Evolutionary conservation across 2,797 vertebrate genomes (phyloP), one percentile per base, ranked within the genome.

Genomic region (Bothrops alternatus): DNA sequence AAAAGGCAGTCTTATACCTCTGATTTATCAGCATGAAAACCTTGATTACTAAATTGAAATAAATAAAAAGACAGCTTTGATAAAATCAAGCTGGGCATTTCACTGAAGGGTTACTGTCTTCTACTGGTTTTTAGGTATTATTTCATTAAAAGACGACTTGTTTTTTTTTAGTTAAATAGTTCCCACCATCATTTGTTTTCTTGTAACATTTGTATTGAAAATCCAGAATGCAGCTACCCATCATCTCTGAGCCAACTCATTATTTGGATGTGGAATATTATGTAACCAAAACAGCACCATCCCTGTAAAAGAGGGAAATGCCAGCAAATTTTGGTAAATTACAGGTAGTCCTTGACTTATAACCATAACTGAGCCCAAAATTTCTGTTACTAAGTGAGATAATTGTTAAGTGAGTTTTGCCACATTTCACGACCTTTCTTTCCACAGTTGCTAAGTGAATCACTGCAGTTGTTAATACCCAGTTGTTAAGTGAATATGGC

Each of bases 21-120:
- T 93, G 69, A 90, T 73, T 91, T 60, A 85, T 86, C 55, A 50
- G 53, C 56, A 92, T 32, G 55, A 88, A 3, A 1, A 16, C 23
- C 89, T 93, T 91, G 91, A 91, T 92, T 87, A 90, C 0, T 65
- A 90, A 95, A 96, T 95, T 85, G 57, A 95, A 91, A 20, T 90
- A 90, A 93, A 90, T 0, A 0, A 91, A 94, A 96, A 0, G 0
- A 14, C 8, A 37, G 18, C 58, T 90, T 91, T 28, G 78, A 88
- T 73, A n/a, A 25, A 28, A 42, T 78, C 3, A 25, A 73, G 88
- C 91, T 6, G 63, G 90, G 13, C 57, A 61, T 25, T 23, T 88
- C 47, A n/a, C 25, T 78, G 18, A 32, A 42, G 69, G 7, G 69
- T 23, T 78, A 37, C 10, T 42, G n/a, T 32, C 55, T 87, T 57